Evolutionary conservation across 2,113 vertebrate species (phyloP).

Genomic region (Lethenteron reissneri): DNA sequence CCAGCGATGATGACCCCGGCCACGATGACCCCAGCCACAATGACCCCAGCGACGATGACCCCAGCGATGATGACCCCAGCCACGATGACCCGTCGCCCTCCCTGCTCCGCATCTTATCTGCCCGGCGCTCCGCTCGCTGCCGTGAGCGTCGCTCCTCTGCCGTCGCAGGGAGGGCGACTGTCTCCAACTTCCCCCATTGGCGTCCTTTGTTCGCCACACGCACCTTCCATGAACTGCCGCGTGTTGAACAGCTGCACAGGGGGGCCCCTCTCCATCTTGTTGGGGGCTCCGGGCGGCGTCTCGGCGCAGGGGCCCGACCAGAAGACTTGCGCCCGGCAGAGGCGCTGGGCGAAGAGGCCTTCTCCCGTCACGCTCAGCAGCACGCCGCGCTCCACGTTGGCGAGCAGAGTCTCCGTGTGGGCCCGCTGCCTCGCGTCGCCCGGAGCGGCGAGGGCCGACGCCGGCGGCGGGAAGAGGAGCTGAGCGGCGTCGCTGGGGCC

Average conservation of each 20-base stretch:
- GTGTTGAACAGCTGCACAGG: neutral
- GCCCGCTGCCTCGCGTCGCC: neutral
- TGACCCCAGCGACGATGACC: no score
- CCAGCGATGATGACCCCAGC: no score
- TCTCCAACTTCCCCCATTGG: no score
- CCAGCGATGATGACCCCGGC: no score
- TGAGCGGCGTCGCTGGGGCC: neutral
- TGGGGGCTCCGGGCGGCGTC: neutral
- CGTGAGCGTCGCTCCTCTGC: no score
- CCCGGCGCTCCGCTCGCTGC: no score
- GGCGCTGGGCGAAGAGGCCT: neutral
- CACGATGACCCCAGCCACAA: no score
- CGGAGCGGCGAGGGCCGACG: neutral
- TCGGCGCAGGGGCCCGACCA: slow-evolving; percentile 1
- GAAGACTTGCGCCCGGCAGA: slow-evolving; percentile 1
- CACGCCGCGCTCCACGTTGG: neutral
- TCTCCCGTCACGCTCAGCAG: neutral
- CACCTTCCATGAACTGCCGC: neutral
- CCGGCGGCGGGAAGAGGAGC: neutral
- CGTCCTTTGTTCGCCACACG: neutral
- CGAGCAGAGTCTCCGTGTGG: neutral
- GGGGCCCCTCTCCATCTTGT: slow-evolving; percentile 2
- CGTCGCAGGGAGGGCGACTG: no score
- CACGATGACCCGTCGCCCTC: no score
- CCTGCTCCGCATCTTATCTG: no score